These are phyloP conservation scores for Lycodopsis pacificus DNA, from an alignment of 2,797 vertebrate genomes.

Conservation along the genomic window DNA sequence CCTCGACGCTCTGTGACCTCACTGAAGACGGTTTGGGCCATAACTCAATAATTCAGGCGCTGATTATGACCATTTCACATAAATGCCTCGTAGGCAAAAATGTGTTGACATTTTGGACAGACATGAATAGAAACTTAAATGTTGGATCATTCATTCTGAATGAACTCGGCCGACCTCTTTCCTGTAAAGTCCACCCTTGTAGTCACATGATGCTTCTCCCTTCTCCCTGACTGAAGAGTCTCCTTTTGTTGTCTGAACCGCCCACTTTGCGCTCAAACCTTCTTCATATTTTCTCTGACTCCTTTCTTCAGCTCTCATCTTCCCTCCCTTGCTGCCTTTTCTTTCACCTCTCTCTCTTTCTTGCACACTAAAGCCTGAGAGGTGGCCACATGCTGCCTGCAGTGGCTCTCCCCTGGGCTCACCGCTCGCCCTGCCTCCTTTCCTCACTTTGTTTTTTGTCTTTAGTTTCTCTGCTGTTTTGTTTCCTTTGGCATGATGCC, in stretches of 20 bases:
- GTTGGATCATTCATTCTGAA: conserved; percentile 1
- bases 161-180: conserved; percentile 16
- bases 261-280: conserved; percentile 18
- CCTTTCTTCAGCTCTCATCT: background rate
- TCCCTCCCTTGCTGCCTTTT: conserved; percentile 19
- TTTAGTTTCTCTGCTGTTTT: conserved; percentile 58
- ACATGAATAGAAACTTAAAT: background rate
- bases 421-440: conserved; percentile 17
- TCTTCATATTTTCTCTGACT: conserved; percentile 36
- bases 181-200: conserved; percentile 9
- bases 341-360: conserved; percentile 9
- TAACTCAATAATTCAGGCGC: background rate
- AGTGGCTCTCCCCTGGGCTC: conserved; percentile 30
- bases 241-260: conserved; percentile 27
- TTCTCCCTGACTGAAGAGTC: conserved; percentile 8
- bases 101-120: background rate
- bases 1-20: background rate
- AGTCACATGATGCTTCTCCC: conserved; percentile 25
- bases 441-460: conserved; percentile 34
- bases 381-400: conserved; percentile 52
- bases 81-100: background rate
- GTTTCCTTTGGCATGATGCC: conserved; percentile 63
- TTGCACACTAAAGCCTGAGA: conserved; percentile 38
- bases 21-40: background rate
- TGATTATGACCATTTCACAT: background rate